Evolutionary conservation across 2,797 vertebrate species (phyloP), one percentile per base, ranked within the genome.

Genomic region (Argyrosomus regius): DNA sequence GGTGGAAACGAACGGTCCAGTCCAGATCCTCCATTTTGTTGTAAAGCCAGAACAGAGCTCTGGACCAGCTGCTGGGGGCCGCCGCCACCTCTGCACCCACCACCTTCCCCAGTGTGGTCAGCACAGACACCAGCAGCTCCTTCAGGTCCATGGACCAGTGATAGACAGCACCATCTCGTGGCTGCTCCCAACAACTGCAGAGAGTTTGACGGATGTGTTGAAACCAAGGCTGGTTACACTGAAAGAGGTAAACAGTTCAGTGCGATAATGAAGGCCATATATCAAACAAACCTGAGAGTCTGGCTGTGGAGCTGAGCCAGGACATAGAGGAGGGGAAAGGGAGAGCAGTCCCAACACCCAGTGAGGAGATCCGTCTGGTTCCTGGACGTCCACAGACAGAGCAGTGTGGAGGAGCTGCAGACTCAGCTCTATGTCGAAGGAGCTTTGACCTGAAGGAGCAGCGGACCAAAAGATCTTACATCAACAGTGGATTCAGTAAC

Each of bases 21-120:
- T 99, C 98, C 62, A 99, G 93, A 0, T 85, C 82, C 0, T 95
- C 95, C 60, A 95, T 85, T 87, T 95, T 98, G 86, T 92, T 94
- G 86, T 98, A 96, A 28, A 99, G 96, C 98, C 98, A 99, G 77
- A 95, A 96, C 62, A 98, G 88, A 0, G 98, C 97, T 77, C 97
- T 97, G 84, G 95, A 95, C 97, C 97, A 99, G 53, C 91, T 89
- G 59, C 94, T 93, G 0, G 94, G 92, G 22, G 89, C 91, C 0
- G 92, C 79, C 5, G 1, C 85, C 65, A 88, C 96, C 90, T 87
- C 96, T 78, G 17, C 90, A 0, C 96, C 83, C 10, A 97, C 88
- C 0, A 89, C 77, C 48, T 93, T 88, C 0, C 95, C 96, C 39
- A 99, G 83, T 1, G 81, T 81, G 14, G 82, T 77, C n/a, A 99